Conservation (phyloP, 2,888 invertebrate genomes). For the Linyphia triangularis region DNA sequence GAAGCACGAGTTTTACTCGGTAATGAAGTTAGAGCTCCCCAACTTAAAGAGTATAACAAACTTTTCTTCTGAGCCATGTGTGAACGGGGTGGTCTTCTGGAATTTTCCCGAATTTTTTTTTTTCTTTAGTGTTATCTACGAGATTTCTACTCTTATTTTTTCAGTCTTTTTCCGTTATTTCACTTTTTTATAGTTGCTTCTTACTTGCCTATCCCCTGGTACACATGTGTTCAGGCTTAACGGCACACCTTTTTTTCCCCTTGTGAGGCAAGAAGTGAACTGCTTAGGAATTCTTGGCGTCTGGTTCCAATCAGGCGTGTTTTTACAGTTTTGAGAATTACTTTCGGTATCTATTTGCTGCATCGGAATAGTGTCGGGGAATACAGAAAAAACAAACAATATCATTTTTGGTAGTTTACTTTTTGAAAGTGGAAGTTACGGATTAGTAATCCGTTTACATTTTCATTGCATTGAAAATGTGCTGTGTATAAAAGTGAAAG, state of each 20-base stretch:
- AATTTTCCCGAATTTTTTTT: constrained; percentile 66
- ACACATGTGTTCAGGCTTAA: neutral
- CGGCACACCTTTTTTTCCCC: neutral
- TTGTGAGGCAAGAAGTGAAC: constrained; percentile 13
- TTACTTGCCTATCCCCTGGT: constrained; percentile 33
- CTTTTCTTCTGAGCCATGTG: constrained; percentile 59
- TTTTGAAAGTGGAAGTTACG: neutral
- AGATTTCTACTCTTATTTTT: constrained; percentile 42
- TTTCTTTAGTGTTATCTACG: constrained; percentile 50
- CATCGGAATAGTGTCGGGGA: neutral
- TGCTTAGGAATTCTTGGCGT: constrained; percentile 45
- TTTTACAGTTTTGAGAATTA: constrained; percentile 51
- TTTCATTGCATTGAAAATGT: too few species aligned
- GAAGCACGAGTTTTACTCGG: constrained; percentile 59
- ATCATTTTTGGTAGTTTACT: neutral
- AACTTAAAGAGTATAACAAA: constrained; percentile 73
- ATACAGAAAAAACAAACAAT: neutral
- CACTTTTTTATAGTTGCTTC: constrained; percentile 14
- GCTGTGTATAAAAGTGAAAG: too few species aligned
- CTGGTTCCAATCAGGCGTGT: constrained; percentile 30
- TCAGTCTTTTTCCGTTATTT: neutral
- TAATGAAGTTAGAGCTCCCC: constrained; percentile 68
- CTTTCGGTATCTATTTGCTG: constrained; percentile 17
- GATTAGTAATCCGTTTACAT: too few species aligned
- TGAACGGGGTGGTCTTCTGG: constrained; percentile 31